Evolutionary conservation across 2,888 invertebrate species (phyloP).

Genomic region (Agrotis exclamationis): DNA sequence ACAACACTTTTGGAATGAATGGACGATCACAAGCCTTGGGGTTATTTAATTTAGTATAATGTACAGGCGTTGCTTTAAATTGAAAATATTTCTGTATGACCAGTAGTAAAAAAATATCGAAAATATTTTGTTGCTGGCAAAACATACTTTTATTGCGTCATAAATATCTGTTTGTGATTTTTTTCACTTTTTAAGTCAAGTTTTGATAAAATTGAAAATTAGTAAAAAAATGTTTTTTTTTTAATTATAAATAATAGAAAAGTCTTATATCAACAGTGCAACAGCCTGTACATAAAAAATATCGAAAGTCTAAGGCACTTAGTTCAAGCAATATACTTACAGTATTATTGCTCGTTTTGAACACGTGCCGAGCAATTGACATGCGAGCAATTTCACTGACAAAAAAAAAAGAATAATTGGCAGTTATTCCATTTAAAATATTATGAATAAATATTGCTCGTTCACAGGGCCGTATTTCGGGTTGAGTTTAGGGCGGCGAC

Average conservation of each 20-base stretch:
- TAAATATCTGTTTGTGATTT: not conserved
- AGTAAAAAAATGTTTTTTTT: not conserved
- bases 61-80: slow-evolving; percentile 43
- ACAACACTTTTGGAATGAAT: slow-evolving; percentile 86
- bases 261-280: slow-evolving; percentile 9
- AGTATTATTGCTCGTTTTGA: slow-evolving; percentile 58
- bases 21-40: slow-evolving; percentile 86
- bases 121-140: slow-evolving; percentile 20
- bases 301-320: slow-evolving; percentile 62
- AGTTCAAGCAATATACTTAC: slow-evolving; percentile 64
- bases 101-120: slow-evolving; percentile 35
- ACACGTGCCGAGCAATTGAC: slow-evolving; percentile 12
- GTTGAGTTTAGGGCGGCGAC: no score
- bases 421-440: slow-evolving; percentile 16
- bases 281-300: slow-evolving; percentile 56
- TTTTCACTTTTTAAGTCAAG: not conserved
- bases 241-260: slow-evolving; percentile 15
- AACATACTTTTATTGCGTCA: not conserved
- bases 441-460: slow-evolving; percentile 49
- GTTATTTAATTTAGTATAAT: slow-evolving; percentile 60
- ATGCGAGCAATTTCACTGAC: slow-evolving; percentile 24
- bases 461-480: slow-evolving; percentile 6
- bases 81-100: not conserved
- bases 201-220: not conserved
- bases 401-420: slow-evolving; percentile 29